Evolutionary conservation across 2,797 vertebrate genomes (phyloP), one percentile per base, ranked within the genome.

Genomic region (Danio choprae): DNA sequence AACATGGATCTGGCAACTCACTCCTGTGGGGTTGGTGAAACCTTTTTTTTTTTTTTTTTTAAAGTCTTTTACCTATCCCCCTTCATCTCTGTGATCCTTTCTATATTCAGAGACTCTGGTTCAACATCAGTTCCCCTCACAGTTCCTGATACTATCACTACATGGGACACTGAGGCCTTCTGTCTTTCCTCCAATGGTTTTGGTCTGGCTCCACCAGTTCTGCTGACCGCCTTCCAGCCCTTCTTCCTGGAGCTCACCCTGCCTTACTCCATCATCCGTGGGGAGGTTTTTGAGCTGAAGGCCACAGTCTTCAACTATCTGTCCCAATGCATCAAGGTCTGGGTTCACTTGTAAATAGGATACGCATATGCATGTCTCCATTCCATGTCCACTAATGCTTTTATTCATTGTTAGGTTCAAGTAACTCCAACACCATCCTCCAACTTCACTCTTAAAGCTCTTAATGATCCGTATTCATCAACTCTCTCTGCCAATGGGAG

Each of bases 191-290:
- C 72, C 0, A 74, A 7, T 6, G 55, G 71, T 46, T n/a, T 74
- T 0, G 41, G 71, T 29, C 9, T 74, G 22, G 71, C 71, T 44
- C 18, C 53, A 44, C 55, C 71, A 9, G 5, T 4, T 15, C 0
- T 6, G 5, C 55, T 74, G 20, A 74, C 71, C 0, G 71, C 11
- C 38, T 74, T 60, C 18, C 71, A 74, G 41, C 71, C 55, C 13
- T 74, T 74, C 43, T 60, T 74, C 40, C 20, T 74, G 20, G 56
- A 60, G 40, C 71, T 74, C 40, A 43, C 71, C 16, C 71, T 74
- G 44, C 72, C 72, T 0, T 50, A 74, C n/a, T 74, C 72, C 5
- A 50, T 74, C 0, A 4, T 74, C 20, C 72, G 43, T 11, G 72
- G 72, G 1, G 72, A 74, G 29, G n/a, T 15, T n/a, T 60, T 62